Evolutionary conservation across 2,888 invertebrate genomes (phyloP), one percentile per base, ranked within the genome.

Genomic region (Amorpha juglandis): DNA sequence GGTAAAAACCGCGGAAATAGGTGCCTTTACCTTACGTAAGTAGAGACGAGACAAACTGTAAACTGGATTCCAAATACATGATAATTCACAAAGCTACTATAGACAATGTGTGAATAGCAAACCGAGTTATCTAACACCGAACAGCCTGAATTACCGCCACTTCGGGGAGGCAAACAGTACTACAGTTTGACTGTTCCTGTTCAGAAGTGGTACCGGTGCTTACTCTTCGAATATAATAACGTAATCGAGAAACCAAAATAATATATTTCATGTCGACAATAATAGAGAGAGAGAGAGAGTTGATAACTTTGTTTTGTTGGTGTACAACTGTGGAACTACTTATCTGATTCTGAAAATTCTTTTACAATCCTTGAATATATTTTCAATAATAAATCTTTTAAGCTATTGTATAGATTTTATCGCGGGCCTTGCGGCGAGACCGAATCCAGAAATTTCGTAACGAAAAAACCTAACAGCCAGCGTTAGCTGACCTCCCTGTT

Each of bases 51-150:
- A 27, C 47, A 45, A 21, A 64, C 52, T 42, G 11, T 27, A 33
- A 53, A 63, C 53, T 78, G 71, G 74, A 75, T 73, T 79, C 70
- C 73, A 74, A 73, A 72, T 70, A 70, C 77, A 71, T 79, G 72
- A 81, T 82, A 83, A 81, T 82, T 79, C 72, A 81, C 82, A 83
- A 81, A 82, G 79, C 76, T 77, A 74, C 80, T 75, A 80, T 82
- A 83, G 80, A 84, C 86, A 87, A 86, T 85, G 77, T 74, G 74
- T 71, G 72, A 69, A 66, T 75, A 79, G 82, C 75, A 78, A 82
- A 80, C 78, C 73, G 78, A 82, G 83, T 89, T 88, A 89, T 89
- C 89, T 81, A 72, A 74, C 78, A 74, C 75, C 77, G 75, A n/a
- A 69, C 88, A 88, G 86, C 79, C 74, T 73, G 74, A 69, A 73